Conservation (phyloP, 2,888 invertebrate species). For the Dione vanillae region DNA sequence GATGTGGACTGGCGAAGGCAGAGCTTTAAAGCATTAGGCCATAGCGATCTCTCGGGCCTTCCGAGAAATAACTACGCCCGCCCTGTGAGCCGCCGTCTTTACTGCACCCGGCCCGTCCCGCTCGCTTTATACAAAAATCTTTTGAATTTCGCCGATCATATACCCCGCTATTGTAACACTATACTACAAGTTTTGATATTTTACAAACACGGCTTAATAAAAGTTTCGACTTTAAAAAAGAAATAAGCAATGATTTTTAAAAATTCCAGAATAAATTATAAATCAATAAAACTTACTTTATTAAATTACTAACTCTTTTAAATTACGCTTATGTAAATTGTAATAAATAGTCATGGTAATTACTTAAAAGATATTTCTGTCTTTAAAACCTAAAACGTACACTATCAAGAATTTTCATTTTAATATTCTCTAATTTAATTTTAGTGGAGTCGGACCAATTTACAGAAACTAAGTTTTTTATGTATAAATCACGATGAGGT, state of each 20-base stretch:
- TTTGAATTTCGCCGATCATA: conserved; percentile 76
- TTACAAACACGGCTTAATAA: neutral
- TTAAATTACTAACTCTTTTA: neutral
- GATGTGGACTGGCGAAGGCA: conserved; percentile 70
- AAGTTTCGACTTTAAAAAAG: neutral
- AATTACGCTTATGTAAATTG: neutral
- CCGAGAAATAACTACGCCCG: conserved; percentile 73
- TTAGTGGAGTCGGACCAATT: too few species aligned
- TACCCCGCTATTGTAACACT: conserved; percentile 65
- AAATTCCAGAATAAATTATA: neutral
- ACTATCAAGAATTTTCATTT: too few species aligned
- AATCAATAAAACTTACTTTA: too few species aligned
- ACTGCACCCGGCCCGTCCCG: conserved; percentile 46
- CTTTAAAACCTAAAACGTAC: too few species aligned
- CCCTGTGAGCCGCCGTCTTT: conserved; percentile 49
- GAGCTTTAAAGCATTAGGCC: conserved; percentile 63
- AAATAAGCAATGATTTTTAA: too few species aligned
- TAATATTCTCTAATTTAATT: too few species aligned
- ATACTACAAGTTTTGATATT: conserved; percentile 25
- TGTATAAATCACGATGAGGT: too few species aligned
- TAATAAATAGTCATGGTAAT: neutral
- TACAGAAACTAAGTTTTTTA: too few species aligned
- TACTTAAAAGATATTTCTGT: neutral
- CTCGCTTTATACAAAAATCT: conserved; percentile 62
- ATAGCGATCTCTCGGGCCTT: conserved; percentile 71